Base-by-base conservation (phyloP, 2,113 vertebrate genomes). In the Hypocryptadius cinnamomeus region DNA sequence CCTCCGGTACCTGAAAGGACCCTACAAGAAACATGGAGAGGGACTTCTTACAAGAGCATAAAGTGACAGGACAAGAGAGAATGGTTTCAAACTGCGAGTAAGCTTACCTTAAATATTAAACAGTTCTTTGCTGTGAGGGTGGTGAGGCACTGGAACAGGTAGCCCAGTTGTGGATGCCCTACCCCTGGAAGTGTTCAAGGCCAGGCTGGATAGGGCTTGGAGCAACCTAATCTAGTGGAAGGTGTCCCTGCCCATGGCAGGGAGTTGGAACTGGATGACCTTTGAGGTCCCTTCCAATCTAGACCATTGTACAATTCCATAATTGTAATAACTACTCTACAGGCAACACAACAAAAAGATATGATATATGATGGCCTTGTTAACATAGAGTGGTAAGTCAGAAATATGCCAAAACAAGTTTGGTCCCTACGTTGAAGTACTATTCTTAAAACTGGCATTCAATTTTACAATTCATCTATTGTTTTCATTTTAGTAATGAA, bases 371-470 rank as follows among this genome's bases (percentile, higher is more conserved):
- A 25, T 53, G 18, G 65, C 11, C 31, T 87, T 57, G 39, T 77
- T 61, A 70, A 44, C 11, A 37, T 31, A 45, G 11, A 89, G 15
- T 57, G 39, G 2, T 70, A 72, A 61, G 22, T 94, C 48, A 80
- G 77, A 79, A 95, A 76, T 88, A 80, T 70, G 60, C 33, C 50
- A 59, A 79, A 94, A 87, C 39, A 85, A 35, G 35, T 95, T 92
- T 78, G 21, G 59, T 92, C 14, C 77, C 39, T 90, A 39, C 50
- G 90, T 90, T 51, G 61, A 96, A 92, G 92, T 94, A 79, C 61
- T 92, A 35, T 89, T 88, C 94, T 95, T 40, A 80, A 95, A 88
- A 90, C 6, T 85, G 13, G 17, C 39, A 61, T 95, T 96, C 90
- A 89, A 60, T 96, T 93, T 97, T 95, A 51, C 51, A 92, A 40